These are phyloP conservation scores for Mus minutoides DNA, from an alignment of 2,797 vertebrate species.

Conservation along the genomic window DNA sequence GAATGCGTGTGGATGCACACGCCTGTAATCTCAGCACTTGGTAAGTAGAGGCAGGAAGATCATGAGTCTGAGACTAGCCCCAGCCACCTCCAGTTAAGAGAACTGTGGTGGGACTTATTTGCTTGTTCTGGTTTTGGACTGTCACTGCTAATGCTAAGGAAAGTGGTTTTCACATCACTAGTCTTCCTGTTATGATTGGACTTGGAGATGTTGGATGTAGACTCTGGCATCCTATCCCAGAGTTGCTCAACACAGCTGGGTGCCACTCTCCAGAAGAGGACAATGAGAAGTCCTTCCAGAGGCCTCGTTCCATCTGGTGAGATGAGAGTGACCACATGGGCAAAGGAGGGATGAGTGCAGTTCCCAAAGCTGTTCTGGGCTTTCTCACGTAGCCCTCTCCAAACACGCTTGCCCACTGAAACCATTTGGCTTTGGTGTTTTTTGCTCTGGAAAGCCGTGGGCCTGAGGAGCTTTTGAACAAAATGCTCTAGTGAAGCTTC, in stretches of 20 bases:
- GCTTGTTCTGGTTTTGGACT: neutral
- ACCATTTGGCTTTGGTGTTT: slow-evolving; percentile 20
- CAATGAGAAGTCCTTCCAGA: neutral
- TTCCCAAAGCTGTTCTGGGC: neutral
- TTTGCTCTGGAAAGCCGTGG: neutral
- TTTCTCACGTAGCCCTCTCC: neutral
- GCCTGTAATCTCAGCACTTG: neutral
- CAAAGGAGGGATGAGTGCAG: neutral
- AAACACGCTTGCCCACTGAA: neutral
- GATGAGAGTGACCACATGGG: neutral
- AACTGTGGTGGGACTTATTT: neutral
- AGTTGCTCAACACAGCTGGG: neutral
- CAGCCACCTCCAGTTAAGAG: neutral
- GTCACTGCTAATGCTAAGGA: neutral
- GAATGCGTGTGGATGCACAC: neutral
- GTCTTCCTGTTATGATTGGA: neutral
- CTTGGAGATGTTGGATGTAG: neutral
- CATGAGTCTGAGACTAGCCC: neutral
- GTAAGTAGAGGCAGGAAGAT: neutral
- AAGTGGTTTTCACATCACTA: neutral
- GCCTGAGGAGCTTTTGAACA: slow-evolving; percentile 10
- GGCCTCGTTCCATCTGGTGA: neutral
- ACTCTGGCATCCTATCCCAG: neutral
- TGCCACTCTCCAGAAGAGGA: neutral
- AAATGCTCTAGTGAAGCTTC: neutral